Evolutionary conservation across 2,113 vertebrate species (phyloP).

Genomic region (Oryzias celebensis): DNA sequence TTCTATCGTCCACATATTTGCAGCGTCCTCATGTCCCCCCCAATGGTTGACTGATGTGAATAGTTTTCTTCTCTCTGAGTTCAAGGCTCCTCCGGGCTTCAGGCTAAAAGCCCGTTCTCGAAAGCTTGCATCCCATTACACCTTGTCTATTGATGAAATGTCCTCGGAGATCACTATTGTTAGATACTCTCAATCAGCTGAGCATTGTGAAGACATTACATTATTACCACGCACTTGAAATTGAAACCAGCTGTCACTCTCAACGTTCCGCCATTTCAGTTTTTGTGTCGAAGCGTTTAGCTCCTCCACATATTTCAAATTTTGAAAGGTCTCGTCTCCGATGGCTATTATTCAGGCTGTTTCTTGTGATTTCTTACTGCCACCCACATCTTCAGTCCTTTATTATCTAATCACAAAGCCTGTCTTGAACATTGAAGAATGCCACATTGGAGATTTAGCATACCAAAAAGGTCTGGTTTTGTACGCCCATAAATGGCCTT

Average conservation of each 20-base stretch:
- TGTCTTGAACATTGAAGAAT: conserved; percentile 27
- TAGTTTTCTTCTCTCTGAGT: neutral
- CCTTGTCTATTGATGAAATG: conserved; percentile 10
- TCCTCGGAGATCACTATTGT: conserved; percentile 9
- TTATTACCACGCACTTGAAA: conserved; percentile 12
- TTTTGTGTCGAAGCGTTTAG: conserved; percentile 28
- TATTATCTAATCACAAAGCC: conserved; percentile 41
- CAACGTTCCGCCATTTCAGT: conserved; percentile 17
- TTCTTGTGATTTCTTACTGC: conserved; percentile 32
- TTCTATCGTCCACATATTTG: neutral
- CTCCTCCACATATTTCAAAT: conserved; percentile 24
- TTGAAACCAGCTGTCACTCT: conserved; percentile 27
- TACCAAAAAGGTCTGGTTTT: conserved; percentile 31
- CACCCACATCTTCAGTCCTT: conserved; percentile 23
- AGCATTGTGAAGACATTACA: conserved; percentile 22
- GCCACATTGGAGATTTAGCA: conserved; percentile 37
- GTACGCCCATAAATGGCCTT: conserved; percentile 2
- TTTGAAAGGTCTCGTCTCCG: conserved; percentile 29
- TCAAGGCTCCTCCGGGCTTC: neutral
- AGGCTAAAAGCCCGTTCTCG: neutral
- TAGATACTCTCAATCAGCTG: conserved; percentile 1
- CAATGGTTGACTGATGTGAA: neutral
- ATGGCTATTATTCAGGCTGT: conserved; percentile 36
- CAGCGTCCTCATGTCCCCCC: neutral
- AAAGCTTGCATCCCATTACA: conserved; percentile 8